phyloP scores from a whole-genome alignment of 2,797 vertebrate species.

The Botia kubotai region DNA sequence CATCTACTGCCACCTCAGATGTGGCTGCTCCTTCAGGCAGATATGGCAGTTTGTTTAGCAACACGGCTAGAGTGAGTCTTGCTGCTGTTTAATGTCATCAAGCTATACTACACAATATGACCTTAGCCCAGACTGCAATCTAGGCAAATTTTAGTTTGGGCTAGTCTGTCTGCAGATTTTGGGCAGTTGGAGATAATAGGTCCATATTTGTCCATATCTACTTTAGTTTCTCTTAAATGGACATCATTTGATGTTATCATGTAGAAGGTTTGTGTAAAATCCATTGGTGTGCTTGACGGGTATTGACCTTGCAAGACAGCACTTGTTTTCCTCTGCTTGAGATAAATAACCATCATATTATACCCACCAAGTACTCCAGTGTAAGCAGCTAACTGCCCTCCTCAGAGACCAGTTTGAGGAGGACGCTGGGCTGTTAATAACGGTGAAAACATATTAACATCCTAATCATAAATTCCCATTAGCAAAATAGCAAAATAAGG shows the following conservation, averaged over 20 bases:
- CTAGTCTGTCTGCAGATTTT: not conserved
- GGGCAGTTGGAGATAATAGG: not conserved
- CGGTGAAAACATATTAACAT: conserved; percentile 33
- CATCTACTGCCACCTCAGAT: conserved; percentile 30
- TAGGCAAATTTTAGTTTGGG: not conserved
- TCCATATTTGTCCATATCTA: not conserved
- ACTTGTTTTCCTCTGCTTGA: conserved; percentile 27
- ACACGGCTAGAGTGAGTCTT: conserved; percentile 7
- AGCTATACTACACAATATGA: not conserved
- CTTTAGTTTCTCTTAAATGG: not conserved
- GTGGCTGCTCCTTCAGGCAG: conserved; percentile 2
- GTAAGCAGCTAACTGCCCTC: conserved; percentile 40
- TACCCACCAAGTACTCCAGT: conserved; percentile 26
- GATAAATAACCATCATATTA: conserved; percentile 23
- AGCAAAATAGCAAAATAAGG: conserved; percentile 9
- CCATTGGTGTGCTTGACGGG: not conserved
- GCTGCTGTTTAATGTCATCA: not conserved
- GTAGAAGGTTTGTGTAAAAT: not conserved
- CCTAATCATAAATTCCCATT: conserved; percentile 27
- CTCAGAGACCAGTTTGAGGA: conserved; percentile 4
- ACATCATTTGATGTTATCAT: not conserved
- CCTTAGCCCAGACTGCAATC: not conserved
- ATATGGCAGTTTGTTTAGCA: conserved; percentile 18
- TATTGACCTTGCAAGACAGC: conserved; percentile 17
- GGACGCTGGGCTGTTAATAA: conserved; percentile 7